A percentile compares a stretch with the other conserved stretches of the same genome.
These are phyloP conservation scores for Myathropa florea DNA, from an alignment of 2,888 invertebrate species.

Conservation along the genomic window DNA sequence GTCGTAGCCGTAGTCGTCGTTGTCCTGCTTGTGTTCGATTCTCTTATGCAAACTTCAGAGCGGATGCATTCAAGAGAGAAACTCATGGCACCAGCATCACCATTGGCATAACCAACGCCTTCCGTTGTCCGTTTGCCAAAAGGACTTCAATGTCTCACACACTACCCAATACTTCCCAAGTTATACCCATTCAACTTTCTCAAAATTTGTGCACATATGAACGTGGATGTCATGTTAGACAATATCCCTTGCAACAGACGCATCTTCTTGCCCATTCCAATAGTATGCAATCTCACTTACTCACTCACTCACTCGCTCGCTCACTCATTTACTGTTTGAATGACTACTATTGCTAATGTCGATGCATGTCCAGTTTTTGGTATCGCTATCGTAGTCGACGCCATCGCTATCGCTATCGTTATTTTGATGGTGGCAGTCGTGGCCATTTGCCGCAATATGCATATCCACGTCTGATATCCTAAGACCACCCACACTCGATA, in stretches of 20 bases:
- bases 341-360: conserved; percentile 47
- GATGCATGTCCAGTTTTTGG: conserved; percentile 39
- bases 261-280: neutral
- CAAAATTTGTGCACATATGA: conserved; percentile 54
- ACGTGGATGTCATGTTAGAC: conserved; percentile 54
- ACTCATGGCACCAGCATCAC: conserved; percentile 66
- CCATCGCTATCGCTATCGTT: neutral
- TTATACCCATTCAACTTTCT: conserved; percentile 55
- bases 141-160: conserved; percentile 41
- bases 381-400: conserved; percentile 10
- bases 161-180: conserved; percentile 26
- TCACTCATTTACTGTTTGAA: conserved; percentile 62
- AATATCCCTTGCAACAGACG: conserved; percentile 61
- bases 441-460: conserved; percentile 65
- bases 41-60: conserved; percentile 64
- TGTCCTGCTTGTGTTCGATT: conserved; percentile 48
- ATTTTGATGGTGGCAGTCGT: conserved; percentile 41
- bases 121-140: conserved; percentile 57
- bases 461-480: conserved; percentile 65
- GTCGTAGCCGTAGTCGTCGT: conserved; percentile 29
- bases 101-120: conserved; percentile 45
- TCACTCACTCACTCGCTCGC: conserved; percentile 35
- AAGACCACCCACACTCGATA: conserved; percentile 69
- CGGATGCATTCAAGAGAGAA: conserved; percentile 67
- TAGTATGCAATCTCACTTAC: conserved; percentile 1